These are phyloP conservation scores for Ataeniobius toweri DNA, from an alignment of 2,797 vertebrate species.

Conservation along the genomic window DNA sequence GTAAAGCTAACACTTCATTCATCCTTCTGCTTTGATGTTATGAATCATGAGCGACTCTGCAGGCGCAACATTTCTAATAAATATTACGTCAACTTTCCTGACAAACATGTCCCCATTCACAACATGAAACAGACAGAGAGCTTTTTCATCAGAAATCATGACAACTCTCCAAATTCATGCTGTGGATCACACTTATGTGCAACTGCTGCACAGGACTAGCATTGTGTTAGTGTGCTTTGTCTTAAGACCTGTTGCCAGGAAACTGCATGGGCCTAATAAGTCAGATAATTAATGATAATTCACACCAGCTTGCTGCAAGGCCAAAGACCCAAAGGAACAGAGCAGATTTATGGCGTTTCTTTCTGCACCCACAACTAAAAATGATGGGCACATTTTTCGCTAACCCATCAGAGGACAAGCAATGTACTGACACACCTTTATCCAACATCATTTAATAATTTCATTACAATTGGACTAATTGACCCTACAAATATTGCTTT, in stretches of 20 bases:
- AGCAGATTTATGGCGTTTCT: constrained; percentile 13
- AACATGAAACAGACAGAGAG: constrained; percentile 22
- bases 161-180: constrained; percentile 4
- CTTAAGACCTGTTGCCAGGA: constrained; percentile 60
- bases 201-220: background rate
- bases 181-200: constrained; percentile 11
- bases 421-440: background rate
- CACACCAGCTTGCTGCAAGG: constrained; percentile 27
- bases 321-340: constrained; percentile 11
- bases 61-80: constrained; percentile 17
- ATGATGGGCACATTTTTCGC: constrained; percentile 9
- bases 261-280: constrained; percentile 46
- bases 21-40: constrained; percentile 31
- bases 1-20: constrained; percentile 3
- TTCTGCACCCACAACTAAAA: background rate
- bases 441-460: background rate
- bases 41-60: constrained; percentile 30
- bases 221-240: constrained; percentile 10
- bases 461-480: background rate
- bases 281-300: constrained; percentile 54
- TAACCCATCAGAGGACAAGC: background rate
- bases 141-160: constrained; percentile 23
- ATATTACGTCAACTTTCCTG: constrained; percentile 12
- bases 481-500: background rate
- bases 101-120: constrained; percentile 25